A percentile compares a stretch with the other conserved stretches of the same genome.
These are phyloP conservation scores for Aricia artaxerxes DNA, from an alignment of 2,888 invertebrate species.

Conservation along the genomic window DNA sequence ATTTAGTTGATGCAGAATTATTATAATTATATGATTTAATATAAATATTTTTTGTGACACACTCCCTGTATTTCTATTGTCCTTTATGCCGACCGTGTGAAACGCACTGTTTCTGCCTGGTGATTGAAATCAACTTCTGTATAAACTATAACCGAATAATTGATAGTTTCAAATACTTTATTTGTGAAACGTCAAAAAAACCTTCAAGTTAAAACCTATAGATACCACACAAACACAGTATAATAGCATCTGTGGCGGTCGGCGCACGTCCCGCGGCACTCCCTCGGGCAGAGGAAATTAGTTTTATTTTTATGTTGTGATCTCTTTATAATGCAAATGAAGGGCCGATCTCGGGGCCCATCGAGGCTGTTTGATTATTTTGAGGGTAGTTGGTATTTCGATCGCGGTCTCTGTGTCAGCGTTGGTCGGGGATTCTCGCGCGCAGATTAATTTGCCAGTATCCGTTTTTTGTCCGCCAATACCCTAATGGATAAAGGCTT, in stretches of 20 bases:
- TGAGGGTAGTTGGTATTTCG: conserved; percentile 5
- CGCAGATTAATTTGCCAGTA: neutral
- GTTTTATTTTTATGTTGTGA: conserved; percentile 21
- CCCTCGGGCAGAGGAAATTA: conserved; percentile 13
- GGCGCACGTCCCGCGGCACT: neutral
- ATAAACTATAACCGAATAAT: no score
- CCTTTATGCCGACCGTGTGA: no score
- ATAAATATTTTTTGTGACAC: no score
- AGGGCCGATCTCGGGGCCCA: conserved; percentile 6
- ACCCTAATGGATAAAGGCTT: conserved; percentile 5
- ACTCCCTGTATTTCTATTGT: no score
- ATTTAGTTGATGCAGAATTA: no score
- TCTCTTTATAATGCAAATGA: conserved; percentile 23
- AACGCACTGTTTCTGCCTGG: no score
- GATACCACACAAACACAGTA: neutral
- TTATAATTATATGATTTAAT: no score
- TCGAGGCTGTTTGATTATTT: neutral
- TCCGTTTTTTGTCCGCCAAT: conserved; percentile 2
- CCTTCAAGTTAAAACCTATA: neutral
- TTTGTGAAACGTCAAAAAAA: no score
- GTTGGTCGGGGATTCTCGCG: neutral
- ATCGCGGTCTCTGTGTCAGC: neutral
- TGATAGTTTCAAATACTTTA: no score
- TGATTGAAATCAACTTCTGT: no score
- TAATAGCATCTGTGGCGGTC: neutral